phyloP scores from a whole-genome alignment of 2,888 invertebrate genomes.

The Pyrocoelia pectoralis region DNA sequence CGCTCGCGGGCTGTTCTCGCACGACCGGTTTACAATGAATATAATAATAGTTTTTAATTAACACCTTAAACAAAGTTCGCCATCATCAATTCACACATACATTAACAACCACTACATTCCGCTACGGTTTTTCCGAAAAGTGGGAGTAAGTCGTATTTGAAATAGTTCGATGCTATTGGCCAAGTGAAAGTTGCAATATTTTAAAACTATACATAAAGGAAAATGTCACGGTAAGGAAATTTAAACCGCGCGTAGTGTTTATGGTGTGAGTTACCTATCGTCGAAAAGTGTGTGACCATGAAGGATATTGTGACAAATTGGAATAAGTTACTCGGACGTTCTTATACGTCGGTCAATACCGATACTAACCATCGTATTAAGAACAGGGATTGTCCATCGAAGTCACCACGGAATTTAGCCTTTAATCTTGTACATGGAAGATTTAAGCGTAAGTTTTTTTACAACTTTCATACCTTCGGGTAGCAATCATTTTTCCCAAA shows the following conservation, averaged over 20 bases:
- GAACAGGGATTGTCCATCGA: background rate
- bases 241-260: background rate
- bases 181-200: conserved; percentile 38
- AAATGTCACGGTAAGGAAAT: conserved; percentile 14
- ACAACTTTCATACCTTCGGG: background rate
- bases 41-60: too few relatives aligned
- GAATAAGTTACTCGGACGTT: conserved; percentile 49
- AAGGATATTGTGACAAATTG: conserved; percentile 51
- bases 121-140: conserved; percentile 1
- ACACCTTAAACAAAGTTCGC: too few relatives aligned
- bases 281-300: conserved; percentile 41
- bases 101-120: background rate
- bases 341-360: conserved; percentile 50
- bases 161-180: conserved; percentile 28
- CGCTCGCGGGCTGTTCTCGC: too few relatives aligned
- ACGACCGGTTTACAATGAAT: too few relatives aligned
- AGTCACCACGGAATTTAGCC: conserved; percentile 16
- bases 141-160: conserved; percentile 21
- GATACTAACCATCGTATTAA: too few relatives aligned
- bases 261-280: background rate
- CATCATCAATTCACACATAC: too few relatives aligned
- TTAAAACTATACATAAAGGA: conserved; percentile 22
- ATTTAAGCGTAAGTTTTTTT: conserved; percentile 10
- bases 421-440: conserved; percentile 13
- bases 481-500: background rate